A percentile compares a stretch with the other conserved stretches of the same genome.
Conservation (phyloP, 2,113 vertebrate genomes). For the Tichodroma muraria region DNA sequence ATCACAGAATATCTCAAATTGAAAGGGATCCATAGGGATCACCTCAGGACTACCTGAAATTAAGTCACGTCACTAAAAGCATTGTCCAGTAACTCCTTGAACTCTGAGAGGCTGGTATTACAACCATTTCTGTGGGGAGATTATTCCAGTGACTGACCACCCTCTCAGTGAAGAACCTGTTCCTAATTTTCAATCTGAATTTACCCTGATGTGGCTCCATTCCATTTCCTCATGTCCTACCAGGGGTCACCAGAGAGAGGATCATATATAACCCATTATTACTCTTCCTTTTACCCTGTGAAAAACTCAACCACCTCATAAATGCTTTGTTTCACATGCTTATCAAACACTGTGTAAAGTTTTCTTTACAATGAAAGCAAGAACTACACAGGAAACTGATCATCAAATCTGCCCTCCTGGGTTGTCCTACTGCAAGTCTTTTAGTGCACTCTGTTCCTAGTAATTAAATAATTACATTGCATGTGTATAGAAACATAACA, state of each 20-base stretch:
- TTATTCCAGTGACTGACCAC: background rate
- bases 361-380: background rate
- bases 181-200: background rate
- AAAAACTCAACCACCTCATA: background rate
- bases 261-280: background rate
- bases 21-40: background rate
- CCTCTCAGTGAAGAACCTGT: background rate
- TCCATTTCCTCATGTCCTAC: background rate
- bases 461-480: background rate
- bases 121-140: fast-evolving
- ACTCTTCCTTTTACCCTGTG: background rate
- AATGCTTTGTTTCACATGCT: background rate
- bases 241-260: background rate
- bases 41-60: background rate
- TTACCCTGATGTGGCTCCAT: background rate
- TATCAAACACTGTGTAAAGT: background rate
- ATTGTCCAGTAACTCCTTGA: background rate
- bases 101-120: background rate
- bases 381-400: background rate
- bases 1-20: background rate
- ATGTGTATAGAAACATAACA: background rate
- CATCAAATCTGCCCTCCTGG: background rate
- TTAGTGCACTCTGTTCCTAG: background rate
- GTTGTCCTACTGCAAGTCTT: background rate
- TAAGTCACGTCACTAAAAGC: background rate